Conservation (phyloP, 2,888 invertebrate species). For the Drosophila leonis region DNA sequence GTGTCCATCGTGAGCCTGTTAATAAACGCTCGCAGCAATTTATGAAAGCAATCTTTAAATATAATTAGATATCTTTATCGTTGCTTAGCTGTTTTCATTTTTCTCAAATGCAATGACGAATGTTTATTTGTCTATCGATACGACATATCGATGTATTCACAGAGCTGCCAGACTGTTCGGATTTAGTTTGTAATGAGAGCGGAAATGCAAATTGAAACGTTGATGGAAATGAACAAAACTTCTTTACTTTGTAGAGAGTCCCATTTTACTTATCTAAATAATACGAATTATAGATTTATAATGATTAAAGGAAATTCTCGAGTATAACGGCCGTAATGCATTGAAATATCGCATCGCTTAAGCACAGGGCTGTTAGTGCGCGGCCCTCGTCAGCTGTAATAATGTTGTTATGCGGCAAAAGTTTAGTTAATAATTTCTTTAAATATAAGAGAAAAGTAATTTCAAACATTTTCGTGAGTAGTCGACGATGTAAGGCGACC, state of each 20-base stretch:
- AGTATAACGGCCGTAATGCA: not conserved
- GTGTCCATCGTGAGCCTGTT: conserved; percentile 44
- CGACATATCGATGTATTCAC: conserved; percentile 17
- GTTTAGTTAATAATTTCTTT: conserved; percentile 61
- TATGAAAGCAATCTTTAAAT: conserved; percentile 11
- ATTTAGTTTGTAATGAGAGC: not conserved
- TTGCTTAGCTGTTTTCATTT: conserved; percentile 46
- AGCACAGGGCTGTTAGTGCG: conserved; percentile 31
- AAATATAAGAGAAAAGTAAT: conserved; percentile 82
- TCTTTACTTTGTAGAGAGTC: too few species aligned
- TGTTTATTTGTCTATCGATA: conserved; percentile 28
- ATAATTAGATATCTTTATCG: conserved; percentile 20
- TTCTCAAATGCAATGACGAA: conserved; percentile 29
- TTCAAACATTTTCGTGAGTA: conserved; percentile 1
- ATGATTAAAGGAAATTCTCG: not conserved
- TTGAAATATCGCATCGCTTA: not conserved
- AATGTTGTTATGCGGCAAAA: conserved; percentile 57
- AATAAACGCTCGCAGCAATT: not conserved
- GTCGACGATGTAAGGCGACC: conserved; percentile 23
- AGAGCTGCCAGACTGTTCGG: conserved; percentile 1
- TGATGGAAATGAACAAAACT: not conserved
- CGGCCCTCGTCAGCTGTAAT: conserved; percentile 31
- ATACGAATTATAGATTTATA: not conserved
- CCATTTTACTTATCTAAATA: not conserved
- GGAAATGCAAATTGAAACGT: not conserved